phyloP scores from a whole-genome alignment of 2,888 invertebrate genomes.

The Ichneumon xanthorius region DNA sequence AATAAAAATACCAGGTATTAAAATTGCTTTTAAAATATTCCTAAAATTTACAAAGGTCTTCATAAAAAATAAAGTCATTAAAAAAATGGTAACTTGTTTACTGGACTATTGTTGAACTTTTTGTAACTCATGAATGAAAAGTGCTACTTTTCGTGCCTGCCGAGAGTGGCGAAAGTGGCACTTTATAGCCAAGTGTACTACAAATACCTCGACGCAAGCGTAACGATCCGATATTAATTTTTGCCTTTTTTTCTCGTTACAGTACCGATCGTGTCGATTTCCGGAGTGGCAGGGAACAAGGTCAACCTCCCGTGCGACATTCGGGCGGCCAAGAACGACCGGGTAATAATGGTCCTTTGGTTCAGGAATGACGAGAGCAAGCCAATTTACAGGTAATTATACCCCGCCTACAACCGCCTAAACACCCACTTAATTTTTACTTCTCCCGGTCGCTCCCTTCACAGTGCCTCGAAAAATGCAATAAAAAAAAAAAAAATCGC shows the following conservation, averaged over 20 bases:
- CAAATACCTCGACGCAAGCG: too few species aligned
- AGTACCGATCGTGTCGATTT: conserved; percentile 93
- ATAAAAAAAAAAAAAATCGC: conserved; percentile 38
- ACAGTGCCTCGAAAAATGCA: conserved; percentile 42
- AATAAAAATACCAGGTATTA: too few species aligned
- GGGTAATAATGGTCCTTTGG: conserved; percentile 95
- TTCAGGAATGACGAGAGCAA: conserved; percentile 94
- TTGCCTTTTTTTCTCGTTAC: conserved; percentile 80
- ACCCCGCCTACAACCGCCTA: background rate
- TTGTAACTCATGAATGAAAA: too few species aligned
- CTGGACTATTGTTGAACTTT: too few species aligned
- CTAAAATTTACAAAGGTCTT: too few species aligned
- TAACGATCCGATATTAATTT: background rate
- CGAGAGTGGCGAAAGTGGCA: too few species aligned
- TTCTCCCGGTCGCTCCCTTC: background rate
- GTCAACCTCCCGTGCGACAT: conserved; percentile 95
- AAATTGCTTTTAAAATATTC: too few species aligned
- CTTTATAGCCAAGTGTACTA: too few species aligned
- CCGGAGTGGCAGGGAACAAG: conserved; percentile 93
- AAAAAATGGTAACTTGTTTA: too few species aligned
- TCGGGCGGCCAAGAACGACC: conserved; percentile 91
- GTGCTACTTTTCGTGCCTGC: too few species aligned
- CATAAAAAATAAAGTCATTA: too few species aligned
- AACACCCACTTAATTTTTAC: background rate
- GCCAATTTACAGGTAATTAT: conserved; percentile 92